These are phyloP conservation scores for Hepsetus odoe DNA, from an alignment of 2,113 vertebrate species.

Conservation along the genomic window DNA sequence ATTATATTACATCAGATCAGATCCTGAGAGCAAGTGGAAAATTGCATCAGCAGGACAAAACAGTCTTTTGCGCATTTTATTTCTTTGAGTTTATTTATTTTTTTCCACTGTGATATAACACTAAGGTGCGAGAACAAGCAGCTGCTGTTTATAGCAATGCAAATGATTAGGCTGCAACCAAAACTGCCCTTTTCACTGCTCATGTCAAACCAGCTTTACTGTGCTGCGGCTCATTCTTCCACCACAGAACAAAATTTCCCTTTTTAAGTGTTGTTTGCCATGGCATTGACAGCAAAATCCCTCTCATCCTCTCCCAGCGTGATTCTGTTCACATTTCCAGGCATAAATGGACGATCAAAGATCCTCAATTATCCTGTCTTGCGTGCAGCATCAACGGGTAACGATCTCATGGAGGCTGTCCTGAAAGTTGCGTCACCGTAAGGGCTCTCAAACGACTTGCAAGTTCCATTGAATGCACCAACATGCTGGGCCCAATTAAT, in stretches of 20 bases:
- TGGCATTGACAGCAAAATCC: slow-evolving; percentile 18
- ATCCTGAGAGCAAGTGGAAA: slow-evolving; percentile 10
- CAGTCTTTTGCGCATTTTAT: neutral
- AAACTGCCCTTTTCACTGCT: neutral
- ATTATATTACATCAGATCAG: neutral
- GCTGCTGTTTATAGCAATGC: neutral
- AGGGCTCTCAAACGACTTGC: slow-evolving; percentile 10
- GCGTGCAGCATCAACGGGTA: slow-evolving; percentile 13
- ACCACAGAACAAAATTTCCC: neutral
- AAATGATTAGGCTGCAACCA: neutral
- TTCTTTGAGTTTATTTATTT: neutral
- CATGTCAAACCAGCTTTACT: slow-evolving; percentile 4
- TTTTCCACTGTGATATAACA: neutral
- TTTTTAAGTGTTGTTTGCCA: slow-evolving; percentile 36
- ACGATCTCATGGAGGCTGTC: slow-evolving; percentile 27
- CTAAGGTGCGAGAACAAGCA: neutral
- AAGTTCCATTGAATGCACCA: slow-evolving; percentile 20
- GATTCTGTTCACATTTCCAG: slow-evolving; percentile 41
- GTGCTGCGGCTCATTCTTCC: neutral
- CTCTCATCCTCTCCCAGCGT: slow-evolving; percentile 32
- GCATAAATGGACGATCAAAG: slow-evolving; percentile 43
- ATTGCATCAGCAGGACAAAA: neutral
- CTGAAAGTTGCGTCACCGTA: slow-evolving; percentile 36
- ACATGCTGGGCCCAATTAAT: slow-evolving; percentile 29
- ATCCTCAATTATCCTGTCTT: slow-evolving; percentile 44